Evolutionary conservation across 2,888 invertebrate species (phyloP), one percentile per base, ranked within the genome.

Genomic region (Crossocerus cetratus): DNA sequence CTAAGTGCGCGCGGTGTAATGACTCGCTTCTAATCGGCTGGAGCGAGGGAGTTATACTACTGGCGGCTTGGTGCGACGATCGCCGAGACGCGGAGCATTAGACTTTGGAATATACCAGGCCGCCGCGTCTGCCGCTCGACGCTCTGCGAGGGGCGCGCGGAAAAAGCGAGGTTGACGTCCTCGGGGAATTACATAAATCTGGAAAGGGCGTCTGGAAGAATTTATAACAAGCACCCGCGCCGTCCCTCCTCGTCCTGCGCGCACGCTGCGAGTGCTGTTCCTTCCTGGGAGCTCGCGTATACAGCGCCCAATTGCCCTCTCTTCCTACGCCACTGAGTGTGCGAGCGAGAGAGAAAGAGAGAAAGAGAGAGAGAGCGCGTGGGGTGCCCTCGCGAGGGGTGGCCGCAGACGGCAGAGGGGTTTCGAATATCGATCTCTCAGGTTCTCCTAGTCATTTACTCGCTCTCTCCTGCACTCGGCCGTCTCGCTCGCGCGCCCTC

Each of bases 371-470:
- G 32, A 32, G 32, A 32, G 11, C 0, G 32, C 32, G 32, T 32
- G 32, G 32, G 32, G 32, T 32, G 32, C 32, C 11, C 32, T 32
- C 32, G 32, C 32, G 32, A 68, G 65, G 59, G 44, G 65, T 56
- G 54, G 72, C 65, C 65, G 49, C 49, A 60, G 70, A 69, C 76
- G 77, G 82, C 77, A 80, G 83, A 77, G 84, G 85, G 85, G 86
- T 86, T 86, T 86, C 84, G 87, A 88, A 87, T 89, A 90, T 90
- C 89, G 89, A 90, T 89, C 86, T 84, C 86, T 82, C 83, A 82
- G 83, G 80, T 82, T 83, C 85, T 84, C 84, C 81, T 86, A 84
- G 84, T 86, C 85, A 84, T 86, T 86, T 86, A 84, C 83, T 85
- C 83, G 77, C 78, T 70, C 72, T 49, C 49, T 70, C 64, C 65